Base-by-base conservation (phyloP, 1,140 invertebrate species). In the Elymnias hypermnestra region DNA sequence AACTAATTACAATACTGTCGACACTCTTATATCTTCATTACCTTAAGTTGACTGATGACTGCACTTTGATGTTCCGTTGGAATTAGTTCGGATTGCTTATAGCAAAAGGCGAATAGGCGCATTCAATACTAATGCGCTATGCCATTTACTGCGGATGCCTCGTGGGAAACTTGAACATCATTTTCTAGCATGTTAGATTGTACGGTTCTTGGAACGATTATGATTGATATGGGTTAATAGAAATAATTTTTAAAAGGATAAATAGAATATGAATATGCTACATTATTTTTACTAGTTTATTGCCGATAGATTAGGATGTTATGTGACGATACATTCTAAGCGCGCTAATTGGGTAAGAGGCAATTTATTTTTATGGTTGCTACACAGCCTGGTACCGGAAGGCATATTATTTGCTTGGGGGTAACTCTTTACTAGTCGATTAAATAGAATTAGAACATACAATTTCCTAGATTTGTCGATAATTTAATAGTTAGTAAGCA, bases 1-100 rank as follows among this genome's bases (percentile, higher is more conserved):
- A 70, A 50, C 59, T 76, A 79, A 79, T 79, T 79, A 79, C 60
- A 60, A 63, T 38, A 64, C 65, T 75, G 72, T 76, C 75, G 64
- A 63, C 71, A 63, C 69, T 53, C 51, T 63, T 56, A 71, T 50
- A 64, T 71, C 66, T 74, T 74, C 64, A 76, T 76, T 69, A 72
- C 51, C 43, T 48, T 41, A 42, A 37, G 37, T 56, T 76, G 75
- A 75, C 53, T 73, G 67, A 73, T 78, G 72, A 64, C 51, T 55
- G 40, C 25, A 37, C 58, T 63, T 57, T 64, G 56, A 69, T 60
- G 63, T 54, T 57, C 57, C 58, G 48, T 58, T 48, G 55, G 49
- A 53, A 61, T 57, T 55, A 49, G 58, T 53, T 36, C 57, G 46
- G 50, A 44, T 45, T 44, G 49, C 26, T 38, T 38, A 7, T 46